Conservation (phyloP, 64 coral and sea anemone genomes). For the Exaiptasia diaphana region DNA sequence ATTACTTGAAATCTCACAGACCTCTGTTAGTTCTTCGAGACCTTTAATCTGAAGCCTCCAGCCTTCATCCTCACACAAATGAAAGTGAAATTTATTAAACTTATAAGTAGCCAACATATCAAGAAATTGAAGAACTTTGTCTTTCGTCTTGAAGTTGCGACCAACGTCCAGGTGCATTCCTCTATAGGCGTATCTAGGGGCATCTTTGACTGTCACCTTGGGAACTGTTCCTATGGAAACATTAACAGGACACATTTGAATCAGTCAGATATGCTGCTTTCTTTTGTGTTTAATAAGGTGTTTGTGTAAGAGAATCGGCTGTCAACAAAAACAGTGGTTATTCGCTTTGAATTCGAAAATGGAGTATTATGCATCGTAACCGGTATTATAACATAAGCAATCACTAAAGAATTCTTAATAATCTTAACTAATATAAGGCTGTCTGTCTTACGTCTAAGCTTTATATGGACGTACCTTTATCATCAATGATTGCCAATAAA, state of each 20-base stretch:
- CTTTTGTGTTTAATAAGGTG: too few relatives aligned
- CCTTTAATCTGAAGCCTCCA: conserved; percentile 56
- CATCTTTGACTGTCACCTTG: conserved; percentile 42
- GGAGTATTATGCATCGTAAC: too few relatives aligned
- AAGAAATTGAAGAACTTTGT: conserved; percentile 29
- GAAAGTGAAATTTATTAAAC: conserved; percentile 69
- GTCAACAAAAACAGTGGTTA: too few relatives aligned
- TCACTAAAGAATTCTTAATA: too few relatives aligned
- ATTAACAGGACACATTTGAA: background rate
- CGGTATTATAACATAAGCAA: too few relatives aligned
- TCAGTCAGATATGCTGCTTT: background rate
- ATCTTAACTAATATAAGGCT: too few relatives aligned
- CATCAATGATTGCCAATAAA: conserved; percentile 29
- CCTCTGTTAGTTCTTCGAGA: conserved; percentile 51
- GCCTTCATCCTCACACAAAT: conserved; percentile 57
- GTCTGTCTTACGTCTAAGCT: too few relatives aligned
- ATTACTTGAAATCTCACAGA: too few relatives aligned
- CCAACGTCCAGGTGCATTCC: conserved; percentile 62
- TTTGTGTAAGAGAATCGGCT: too few relatives aligned
- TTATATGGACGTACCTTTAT: background rate
- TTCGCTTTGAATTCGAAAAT: too few relatives aligned
- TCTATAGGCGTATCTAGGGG: conserved; percentile 40
- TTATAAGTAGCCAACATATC: conserved; percentile 49
- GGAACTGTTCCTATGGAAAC: conserved; percentile 7
- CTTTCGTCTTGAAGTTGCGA: conserved; percentile 50